Evolutionary conservation across 1,140 invertebrate genomes (phyloP).

Genomic region (Leptinotarsa defecta): DNA sequence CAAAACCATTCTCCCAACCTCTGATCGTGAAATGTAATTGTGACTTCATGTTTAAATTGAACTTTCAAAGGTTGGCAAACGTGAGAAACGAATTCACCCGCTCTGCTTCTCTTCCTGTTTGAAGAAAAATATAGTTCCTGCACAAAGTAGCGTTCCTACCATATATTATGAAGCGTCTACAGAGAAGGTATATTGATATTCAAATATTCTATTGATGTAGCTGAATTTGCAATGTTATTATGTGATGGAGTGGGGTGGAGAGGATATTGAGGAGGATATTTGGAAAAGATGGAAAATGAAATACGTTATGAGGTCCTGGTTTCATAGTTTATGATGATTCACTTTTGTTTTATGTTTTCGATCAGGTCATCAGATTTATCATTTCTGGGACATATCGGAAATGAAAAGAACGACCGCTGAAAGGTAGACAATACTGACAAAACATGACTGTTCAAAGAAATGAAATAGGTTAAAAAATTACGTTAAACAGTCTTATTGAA

Average conservation of each 20-base stretch:
- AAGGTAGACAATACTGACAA: no score
- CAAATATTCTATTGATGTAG: slow-evolving; percentile 1
- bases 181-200: neutral
- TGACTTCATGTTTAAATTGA: neutral
- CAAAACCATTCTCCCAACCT: no score
- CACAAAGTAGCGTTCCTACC: neutral
- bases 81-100: neutral
- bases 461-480: no score
- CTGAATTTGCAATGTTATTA: slow-evolving; percentile 3
- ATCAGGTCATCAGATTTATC: no score
- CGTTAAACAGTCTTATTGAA: no score
- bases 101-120: neutral
- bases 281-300: neutral
- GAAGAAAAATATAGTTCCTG: neutral
- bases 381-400: no score
- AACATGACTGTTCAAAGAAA: no score
- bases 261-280: slow-evolving; percentile 8
- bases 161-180: neutral
- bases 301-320: neutral
- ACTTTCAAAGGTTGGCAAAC: neutral
- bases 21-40: no score
- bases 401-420: no score
- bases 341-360: no score
- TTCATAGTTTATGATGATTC: neutral
- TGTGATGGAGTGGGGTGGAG: neutral